Evolutionary conservation across 2,888 invertebrate species (phyloP), one percentile per base, ranked within the genome.

Genomic region (Cataglyphis cursor): DNA sequence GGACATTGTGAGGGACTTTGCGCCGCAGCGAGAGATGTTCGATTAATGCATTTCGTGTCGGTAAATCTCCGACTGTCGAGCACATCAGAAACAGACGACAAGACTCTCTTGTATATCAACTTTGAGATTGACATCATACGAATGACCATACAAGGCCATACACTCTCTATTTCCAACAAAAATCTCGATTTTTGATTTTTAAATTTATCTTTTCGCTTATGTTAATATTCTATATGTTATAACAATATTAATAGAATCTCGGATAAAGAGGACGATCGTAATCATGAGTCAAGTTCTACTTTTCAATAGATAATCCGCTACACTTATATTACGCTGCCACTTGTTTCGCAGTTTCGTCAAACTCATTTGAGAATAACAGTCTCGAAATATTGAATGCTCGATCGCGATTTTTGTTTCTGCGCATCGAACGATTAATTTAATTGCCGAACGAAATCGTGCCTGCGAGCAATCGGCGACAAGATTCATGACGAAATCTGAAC

Each of bases 401-500:
- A 24, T 59, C 51, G 72, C 68, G 70, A 57, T 76, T 75, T 41
- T 68, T 78, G 82, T 76, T 59, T 12, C 18, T 12, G 38, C n/a
- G 41, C 41, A 38, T 15, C 15, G 51, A 54, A 59, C 81, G 75
- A 82, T 85, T 88, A 76, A 90, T 84, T 87, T 87, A 70, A 85
- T 86, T 83, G 80, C 18, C 70, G n/a, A 51, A n/a, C 75, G 81
- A 72, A 83, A 82, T 85, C 81, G 65, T 62, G 68, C 24, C 21
- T 48, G 82, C n/a, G 64, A 12, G 65, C 31, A 9, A 64, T 48
- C 44, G 76, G 64, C 28, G n/a, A 24, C 66, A 41, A 84, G 82
- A 85, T 87, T 85, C 87, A 85, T 87, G 75, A 82, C 28, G 59
- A 70, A 73, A 82, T 82, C 74, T 78, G 81, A 48, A 80, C 81